Percentiles rank a stretch among this genome's conserved stretches.
These are phyloP conservation scores for Gadopsis bispinosus DNA, from an alignment of 2,797 vertebrate genomes.

Conservation along the genomic window DNA sequence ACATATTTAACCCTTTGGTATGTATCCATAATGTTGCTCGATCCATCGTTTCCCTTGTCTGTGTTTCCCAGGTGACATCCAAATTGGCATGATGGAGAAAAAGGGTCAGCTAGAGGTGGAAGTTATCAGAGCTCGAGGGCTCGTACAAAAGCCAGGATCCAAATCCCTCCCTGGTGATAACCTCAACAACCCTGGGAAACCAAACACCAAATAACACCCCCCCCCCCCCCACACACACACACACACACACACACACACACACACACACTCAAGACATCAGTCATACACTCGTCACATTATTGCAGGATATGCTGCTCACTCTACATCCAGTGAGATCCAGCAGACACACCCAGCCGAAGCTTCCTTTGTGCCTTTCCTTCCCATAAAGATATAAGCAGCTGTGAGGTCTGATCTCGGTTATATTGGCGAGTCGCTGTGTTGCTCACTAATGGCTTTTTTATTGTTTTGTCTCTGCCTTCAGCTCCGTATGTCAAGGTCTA, in stretches of 20 bases:
- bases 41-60: not conserved
- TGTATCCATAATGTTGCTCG: not conserved
- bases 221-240: too few species aligned
- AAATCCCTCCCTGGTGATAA: constrained; percentile 95
- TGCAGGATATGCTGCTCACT: not conserved
- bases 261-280: not conserved
- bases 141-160: constrained; percentile 96
- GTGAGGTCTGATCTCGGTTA: constrained; percentile 25
- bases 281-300: not conserved
- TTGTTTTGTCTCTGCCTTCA: constrained; percentile 72
- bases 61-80: constrained; percentile 91
- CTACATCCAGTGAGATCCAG: not conserved
- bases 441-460: constrained; percentile 44
- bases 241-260: too few species aligned
- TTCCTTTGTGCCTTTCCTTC: not conserved
- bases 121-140: constrained; percentile 95
- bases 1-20: too few species aligned
- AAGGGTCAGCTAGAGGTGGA: constrained; percentile 98
- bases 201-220: constrained; percentile 2
- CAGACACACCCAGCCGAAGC: not conserved
- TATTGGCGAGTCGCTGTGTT: not conserved
- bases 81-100: constrained; percentile 99
- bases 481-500: constrained; percentile 99
- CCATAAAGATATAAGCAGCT: constrained; percentile 18
- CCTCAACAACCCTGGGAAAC: not conserved